These are phyloP conservation scores for Orthosia incerta DNA, from an alignment of 2,888 invertebrate genomes.

Conservation along the genomic window DNA sequence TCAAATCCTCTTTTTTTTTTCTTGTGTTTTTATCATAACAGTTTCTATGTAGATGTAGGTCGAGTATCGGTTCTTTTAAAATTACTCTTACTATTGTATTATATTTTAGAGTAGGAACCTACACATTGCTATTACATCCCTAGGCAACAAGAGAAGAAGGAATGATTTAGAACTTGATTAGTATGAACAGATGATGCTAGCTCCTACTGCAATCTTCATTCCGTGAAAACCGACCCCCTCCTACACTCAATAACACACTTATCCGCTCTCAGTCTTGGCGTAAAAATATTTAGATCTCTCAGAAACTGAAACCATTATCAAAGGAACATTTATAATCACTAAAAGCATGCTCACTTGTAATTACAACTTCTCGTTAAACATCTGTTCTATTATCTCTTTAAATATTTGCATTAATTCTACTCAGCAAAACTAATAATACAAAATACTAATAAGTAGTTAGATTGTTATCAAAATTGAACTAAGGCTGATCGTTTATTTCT, in stretches of 20 bases:
- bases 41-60: background rate
- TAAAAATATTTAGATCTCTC: conserved; percentile 56
- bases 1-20: background rate
- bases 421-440: conserved; percentile 20
- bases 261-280: conserved; percentile 27
- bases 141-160: background rate
- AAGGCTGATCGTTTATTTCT: conserved; percentile 58
- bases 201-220: conserved; percentile 19
- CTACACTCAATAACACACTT: conserved; percentile 38
- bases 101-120: no score
- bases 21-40: background rate
- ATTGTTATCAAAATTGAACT: conserved; percentile 41
- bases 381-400: background rate
- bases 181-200: background rate
- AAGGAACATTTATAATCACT: conserved; percentile 22
- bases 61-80: background rate
- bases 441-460: conserved; percentile 16
- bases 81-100: background rate
- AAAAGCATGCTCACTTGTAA: conserved; percentile 13
- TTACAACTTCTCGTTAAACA: conserved; percentile 10
- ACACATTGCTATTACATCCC: background rate
- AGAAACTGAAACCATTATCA: conserved; percentile 33
- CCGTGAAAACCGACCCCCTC: conserved; percentile 35
- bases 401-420: conserved; percentile 2
- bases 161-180: conserved; percentile 32